These are phyloP conservation scores for Mus caroli DNA, from an alignment of 2,797 vertebrate species.

Conservation along the genomic window DNA sequence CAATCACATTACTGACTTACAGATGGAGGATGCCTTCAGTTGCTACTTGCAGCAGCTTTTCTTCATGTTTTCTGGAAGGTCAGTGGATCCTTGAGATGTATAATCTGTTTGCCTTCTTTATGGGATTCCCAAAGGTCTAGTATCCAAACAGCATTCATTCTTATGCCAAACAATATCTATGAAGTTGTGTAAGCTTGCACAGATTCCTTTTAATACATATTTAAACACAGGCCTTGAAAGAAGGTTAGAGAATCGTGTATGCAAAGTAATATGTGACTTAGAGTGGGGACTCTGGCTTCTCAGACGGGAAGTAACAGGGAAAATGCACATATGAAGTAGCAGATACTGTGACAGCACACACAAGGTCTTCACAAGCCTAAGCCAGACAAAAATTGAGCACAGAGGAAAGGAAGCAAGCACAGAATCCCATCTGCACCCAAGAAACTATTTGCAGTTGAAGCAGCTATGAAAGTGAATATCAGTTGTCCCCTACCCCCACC, in stretches of 20 bases:
- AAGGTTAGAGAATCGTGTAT: not conserved
- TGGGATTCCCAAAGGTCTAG: constrained; percentile 7
- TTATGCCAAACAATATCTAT: constrained; percentile 31
- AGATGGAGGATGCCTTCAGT: constrained; percentile 56
- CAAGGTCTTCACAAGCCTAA: not conserved
- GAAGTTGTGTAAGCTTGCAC: not conserved
- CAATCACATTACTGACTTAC: constrained; percentile 49
- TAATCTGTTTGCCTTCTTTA: constrained; percentile 21
- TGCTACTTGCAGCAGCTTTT: constrained; percentile 28
- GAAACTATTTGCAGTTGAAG: not conserved
- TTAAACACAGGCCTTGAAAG: not conserved
- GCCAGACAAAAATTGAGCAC: too few relatives aligned
- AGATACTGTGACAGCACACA: not conserved
- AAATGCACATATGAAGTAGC: not conserved
- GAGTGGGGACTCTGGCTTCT: not conserved
- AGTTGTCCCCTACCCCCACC: too few relatives aligned
- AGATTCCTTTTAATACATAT: not conserved
- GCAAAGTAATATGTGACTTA: not conserved
- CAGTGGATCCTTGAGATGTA: constrained; percentile 7
- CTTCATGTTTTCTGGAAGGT: constrained; percentile 24
- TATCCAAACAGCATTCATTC: not conserved
- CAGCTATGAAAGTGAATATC: not conserved
- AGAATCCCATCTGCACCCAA: not conserved
- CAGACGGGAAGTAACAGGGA: not conserved
- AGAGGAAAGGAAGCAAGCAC: not conserved